Percentiles rank a stretch among this genome's conserved stretches.
Evolutionary conservation across 2,888 invertebrate species (phyloP).

Genomic region (Athrips mouffetella): DNA sequence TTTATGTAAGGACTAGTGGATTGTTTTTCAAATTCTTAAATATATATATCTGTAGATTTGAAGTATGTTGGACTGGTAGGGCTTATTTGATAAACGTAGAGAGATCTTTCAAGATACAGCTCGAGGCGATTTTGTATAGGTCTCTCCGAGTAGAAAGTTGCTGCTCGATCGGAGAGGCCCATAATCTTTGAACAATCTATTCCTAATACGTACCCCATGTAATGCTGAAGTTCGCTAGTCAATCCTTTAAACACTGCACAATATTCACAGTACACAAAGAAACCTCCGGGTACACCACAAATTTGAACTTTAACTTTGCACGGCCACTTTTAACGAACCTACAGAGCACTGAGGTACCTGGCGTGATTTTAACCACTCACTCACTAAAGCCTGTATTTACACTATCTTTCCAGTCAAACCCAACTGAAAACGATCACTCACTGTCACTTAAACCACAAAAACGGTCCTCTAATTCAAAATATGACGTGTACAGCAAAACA

Average conservation of each 20-base stretch:
- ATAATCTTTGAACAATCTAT: too few relatives aligned
- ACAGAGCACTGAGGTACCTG: conserved; percentile 61
- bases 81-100: not conserved
- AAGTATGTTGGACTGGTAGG: too few relatives aligned
- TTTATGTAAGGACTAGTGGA: too few relatives aligned
- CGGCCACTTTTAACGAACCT: conserved; percentile 70
- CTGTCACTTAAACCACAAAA: conserved; percentile 44
- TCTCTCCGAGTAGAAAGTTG: conserved; percentile 16
- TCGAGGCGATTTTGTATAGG: conserved; percentile 1
- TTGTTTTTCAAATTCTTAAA: too few relatives aligned
- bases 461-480: conserved; percentile 46
- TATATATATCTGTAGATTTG: too few relatives aligned
- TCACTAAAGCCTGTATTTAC: conserved; percentile 53
- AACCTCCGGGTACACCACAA: conserved; percentile 57
- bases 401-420: conserved; percentile 35
- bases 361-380: conserved; percentile 65
- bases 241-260: conserved; percentile 61
- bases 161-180: not conserved
- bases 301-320: conserved; percentile 68
- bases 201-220: conserved; percentile 59
- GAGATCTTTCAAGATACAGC: not conserved
- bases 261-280: conserved; percentile 47
- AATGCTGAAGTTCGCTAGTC: conserved; percentile 48
- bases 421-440: conserved; percentile 36
- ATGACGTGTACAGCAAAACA: conserved; percentile 59